These are phyloP conservation scores for Gymnodraco acuticeps DNA, from an alignment of 2,797 vertebrate species.

Conservation along the genomic window DNA sequence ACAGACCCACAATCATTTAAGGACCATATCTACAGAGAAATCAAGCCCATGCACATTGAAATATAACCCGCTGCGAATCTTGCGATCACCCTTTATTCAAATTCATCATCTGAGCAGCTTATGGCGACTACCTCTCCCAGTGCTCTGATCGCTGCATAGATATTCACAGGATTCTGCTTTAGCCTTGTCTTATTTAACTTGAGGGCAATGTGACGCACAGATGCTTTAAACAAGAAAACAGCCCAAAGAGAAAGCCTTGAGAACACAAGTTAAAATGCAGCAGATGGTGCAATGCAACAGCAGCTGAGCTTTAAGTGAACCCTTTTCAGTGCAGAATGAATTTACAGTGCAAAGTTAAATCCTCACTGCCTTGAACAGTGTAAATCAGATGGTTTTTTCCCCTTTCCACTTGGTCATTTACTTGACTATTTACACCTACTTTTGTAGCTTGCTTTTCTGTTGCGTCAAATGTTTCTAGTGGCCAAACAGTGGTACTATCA, in stretches of 20 bases:
- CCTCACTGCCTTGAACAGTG: conserved; percentile 3
- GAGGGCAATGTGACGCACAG: conserved; percentile 41
- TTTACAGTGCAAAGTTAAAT: neutral
- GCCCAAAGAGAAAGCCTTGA: conserved; percentile 49
- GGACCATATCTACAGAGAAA: neutral
- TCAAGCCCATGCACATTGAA: conserved; percentile 13
- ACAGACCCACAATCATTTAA: neutral
- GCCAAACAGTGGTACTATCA: too few relatives aligned
- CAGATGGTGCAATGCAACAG: conserved; percentile 54
- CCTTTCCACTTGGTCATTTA: too few relatives aligned
- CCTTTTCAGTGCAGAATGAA: neutral
- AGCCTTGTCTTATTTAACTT: conserved; percentile 48
- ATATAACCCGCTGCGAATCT: conserved; percentile 45
- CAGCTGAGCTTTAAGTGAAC: conserved; percentile 47
- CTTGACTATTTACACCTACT: too few relatives aligned
- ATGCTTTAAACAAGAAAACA: conserved; percentile 41
- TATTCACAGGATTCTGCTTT: conserved; percentile 39
- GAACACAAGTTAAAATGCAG: conserved; percentile 62
- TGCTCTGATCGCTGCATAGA: conserved; percentile 32
- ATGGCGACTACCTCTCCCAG: conserved; percentile 22
- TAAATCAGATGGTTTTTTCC: neutral
- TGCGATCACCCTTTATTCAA: conserved; percentile 30
- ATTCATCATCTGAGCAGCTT: conserved; percentile 37
- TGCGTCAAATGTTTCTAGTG: too few relatives aligned
- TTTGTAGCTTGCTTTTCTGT: too few relatives aligned